Percentiles rank a stretch among this genome's conserved stretches.
These are phyloP conservation scores for Melipona quadrifasciata DNA, from an alignment of 1,140 invertebrate species.

Conservation along the genomic window DNA sequence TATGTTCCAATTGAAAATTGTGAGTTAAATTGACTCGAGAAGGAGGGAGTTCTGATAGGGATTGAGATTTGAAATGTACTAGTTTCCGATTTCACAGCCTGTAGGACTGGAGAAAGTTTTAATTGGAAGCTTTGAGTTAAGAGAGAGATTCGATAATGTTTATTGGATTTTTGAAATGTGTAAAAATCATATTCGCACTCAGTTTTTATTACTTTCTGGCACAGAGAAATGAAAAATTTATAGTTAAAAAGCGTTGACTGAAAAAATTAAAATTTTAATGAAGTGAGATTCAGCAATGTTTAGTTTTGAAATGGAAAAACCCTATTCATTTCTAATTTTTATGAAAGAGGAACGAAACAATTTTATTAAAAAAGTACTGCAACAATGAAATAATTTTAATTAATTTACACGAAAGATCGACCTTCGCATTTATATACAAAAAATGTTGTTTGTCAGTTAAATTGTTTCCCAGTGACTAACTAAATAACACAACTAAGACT, in stretches of 20 bases:
- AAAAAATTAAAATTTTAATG: background rate
- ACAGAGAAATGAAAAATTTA: background rate
- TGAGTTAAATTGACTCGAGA: background rate
- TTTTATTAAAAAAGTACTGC: background rate
- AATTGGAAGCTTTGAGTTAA: background rate
- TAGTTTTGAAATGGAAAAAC: background rate
- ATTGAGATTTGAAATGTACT: background rate
- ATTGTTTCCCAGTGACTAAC: background rate
- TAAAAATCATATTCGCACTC: background rate
- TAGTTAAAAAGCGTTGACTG: background rate
- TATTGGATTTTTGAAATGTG: too few species aligned
- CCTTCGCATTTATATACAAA: background rate
- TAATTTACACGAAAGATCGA: background rate
- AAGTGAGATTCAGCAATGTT: background rate
- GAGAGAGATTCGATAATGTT: background rate
- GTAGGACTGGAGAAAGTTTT: background rate
- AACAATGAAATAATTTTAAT: background rate
- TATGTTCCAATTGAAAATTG: background rate
- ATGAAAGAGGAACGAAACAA: background rate
- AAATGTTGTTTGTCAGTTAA: background rate
- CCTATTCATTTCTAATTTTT: background rate
- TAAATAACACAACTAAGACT: background rate
- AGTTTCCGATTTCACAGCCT: background rate
- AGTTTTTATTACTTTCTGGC: background rate
- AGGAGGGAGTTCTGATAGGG: background rate